Conservation (phyloP, 2,888 invertebrate species). For the Serrognathus titanus region DNA sequence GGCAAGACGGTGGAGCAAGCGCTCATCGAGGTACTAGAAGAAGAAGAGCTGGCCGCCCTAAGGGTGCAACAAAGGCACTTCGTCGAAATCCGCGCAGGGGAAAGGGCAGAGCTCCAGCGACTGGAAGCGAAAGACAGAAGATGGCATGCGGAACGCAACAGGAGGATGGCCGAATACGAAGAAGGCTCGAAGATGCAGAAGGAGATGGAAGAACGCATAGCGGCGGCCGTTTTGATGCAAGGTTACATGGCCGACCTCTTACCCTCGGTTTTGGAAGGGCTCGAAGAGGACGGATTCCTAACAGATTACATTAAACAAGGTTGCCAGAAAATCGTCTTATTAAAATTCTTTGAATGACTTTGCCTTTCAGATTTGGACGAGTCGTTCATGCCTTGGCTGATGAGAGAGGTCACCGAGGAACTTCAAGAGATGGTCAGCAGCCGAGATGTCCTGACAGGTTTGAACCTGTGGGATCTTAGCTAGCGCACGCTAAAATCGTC, state of each 20-base stretch:
- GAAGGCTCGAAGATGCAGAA: conserved; percentile 60
- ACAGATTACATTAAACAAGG: conserved; percentile 61
- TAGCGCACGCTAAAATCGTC: not conserved
- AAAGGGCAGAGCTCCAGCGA: conserved; percentile 76
- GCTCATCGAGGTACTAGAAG: conserved; percentile 85
- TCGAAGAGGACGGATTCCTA: conserved; percentile 71
- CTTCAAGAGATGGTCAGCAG: conserved; percentile 78
- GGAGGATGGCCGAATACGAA: conserved; percentile 68
- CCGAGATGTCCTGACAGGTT: conserved; percentile 74
- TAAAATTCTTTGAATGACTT: not conserved
- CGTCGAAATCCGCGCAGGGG: conserved; percentile 70
- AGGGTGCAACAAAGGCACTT: conserved; percentile 75
- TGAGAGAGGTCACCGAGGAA: conserved; percentile 76
- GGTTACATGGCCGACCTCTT: conserved; percentile 84
- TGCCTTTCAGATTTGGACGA: conserved; percentile 65
- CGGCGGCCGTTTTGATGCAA: conserved; percentile 78
- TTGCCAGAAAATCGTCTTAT: conserved; percentile 30
- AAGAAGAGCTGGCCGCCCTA: conserved; percentile 83
- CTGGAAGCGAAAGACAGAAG: conserved; percentile 76
- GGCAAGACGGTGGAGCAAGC: conserved; percentile 89
- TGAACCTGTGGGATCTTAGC: conserved; percentile 20
- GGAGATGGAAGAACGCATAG: conserved; percentile 73
- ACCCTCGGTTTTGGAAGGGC: conserved; percentile 77
- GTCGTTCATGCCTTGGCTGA: conserved; percentile 84
- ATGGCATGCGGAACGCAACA: conserved; percentile 67